These are phyloP conservation scores for Myoxocephalus aenaeus DNA, from an alignment of 2,797 vertebrate species.

Conservation along the genomic window DNA sequence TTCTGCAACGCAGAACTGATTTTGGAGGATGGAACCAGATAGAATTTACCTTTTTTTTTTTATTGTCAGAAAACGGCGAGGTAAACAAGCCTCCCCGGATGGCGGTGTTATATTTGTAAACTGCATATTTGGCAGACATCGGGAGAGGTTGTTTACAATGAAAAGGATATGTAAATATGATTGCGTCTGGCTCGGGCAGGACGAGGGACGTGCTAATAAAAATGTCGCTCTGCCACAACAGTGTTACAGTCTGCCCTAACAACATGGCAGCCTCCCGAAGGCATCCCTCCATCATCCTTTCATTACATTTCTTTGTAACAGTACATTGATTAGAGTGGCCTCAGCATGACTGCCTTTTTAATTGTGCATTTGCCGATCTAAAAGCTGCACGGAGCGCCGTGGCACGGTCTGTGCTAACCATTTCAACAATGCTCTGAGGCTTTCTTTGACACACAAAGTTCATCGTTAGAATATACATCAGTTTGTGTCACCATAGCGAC, in stretches of 20 bases:
- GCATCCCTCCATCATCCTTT: constrained; percentile 78
- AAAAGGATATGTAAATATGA: constrained; percentile 40
- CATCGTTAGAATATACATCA: constrained; percentile 83
- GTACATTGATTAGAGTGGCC: constrained; percentile 78
- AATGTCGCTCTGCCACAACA: constrained; percentile 72
- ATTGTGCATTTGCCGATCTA: constrained; percentile 79
- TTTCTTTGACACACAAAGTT: constrained; percentile 76
- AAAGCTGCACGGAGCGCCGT: constrained; percentile 58
- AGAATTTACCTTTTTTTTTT: constrained; percentile 37
- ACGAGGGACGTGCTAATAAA: constrained; percentile 66
- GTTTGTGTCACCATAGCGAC: constrained; percentile 81
- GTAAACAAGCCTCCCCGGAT: constrained; percentile 55
- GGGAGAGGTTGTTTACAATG: constrained; percentile 49
- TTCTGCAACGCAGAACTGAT: constrained; percentile 34
- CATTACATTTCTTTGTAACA: constrained; percentile 78
- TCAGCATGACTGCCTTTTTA: constrained; percentile 79
- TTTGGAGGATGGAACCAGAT: constrained; percentile 17
- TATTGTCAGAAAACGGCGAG: constrained; percentile 34
- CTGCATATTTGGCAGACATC: constrained; percentile 40
- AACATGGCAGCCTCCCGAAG: constrained; percentile 71
- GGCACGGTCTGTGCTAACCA: constrained; percentile 66
- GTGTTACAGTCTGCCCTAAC: constrained; percentile 63
- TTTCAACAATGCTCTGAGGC: constrained; percentile 75
- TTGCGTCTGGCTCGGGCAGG: constrained; percentile 26
- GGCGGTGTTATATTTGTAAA: constrained; percentile 46